Percentiles rank a stretch among this genome's conserved stretches.
Conservation (phyloP, 2,113 vertebrate species). For the Australoheros scitulus region DNA sequence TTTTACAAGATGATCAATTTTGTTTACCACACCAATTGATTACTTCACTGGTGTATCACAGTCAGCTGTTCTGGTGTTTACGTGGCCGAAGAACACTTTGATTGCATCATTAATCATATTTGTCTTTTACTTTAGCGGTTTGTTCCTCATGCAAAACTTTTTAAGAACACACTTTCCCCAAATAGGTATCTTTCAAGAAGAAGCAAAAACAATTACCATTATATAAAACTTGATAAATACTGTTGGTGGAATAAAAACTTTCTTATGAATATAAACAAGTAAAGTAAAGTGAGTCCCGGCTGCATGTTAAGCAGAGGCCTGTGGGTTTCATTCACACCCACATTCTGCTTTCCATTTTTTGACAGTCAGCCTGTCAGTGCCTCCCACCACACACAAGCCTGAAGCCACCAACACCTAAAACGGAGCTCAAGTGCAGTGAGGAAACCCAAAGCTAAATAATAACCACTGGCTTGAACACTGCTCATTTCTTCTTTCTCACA, state of each 20-base stretch:
- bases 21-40: not conserved
- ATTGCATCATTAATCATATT: not conserved
- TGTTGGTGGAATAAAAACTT: conserved; percentile 4
- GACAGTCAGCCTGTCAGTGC: not conserved
- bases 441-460: not conserved
- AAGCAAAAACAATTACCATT: not conserved
- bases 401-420: not conserved
- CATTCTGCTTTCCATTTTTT: conserved; percentile 11
- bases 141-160: not conserved
- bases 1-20: not conserved
- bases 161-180: not conserved
- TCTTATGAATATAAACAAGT: conserved; percentile 15
- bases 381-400: conserved; percentile 7
- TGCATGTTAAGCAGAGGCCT: not conserved
- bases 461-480: not conserved
- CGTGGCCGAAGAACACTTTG: not conserved
- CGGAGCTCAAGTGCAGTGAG: not conserved
- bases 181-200: not conserved
- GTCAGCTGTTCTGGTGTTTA: not conserved
- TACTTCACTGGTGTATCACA: not conserved
- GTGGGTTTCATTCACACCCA: conserved; percentile 15
- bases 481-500: not conserved
- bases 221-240: not conserved
- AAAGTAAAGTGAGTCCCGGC: not conserved
- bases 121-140: not conserved